These are phyloP conservation scores for Acleris cristana DNA, from an alignment of 2,888 invertebrate genomes.

Conservation along the genomic window DNA sequence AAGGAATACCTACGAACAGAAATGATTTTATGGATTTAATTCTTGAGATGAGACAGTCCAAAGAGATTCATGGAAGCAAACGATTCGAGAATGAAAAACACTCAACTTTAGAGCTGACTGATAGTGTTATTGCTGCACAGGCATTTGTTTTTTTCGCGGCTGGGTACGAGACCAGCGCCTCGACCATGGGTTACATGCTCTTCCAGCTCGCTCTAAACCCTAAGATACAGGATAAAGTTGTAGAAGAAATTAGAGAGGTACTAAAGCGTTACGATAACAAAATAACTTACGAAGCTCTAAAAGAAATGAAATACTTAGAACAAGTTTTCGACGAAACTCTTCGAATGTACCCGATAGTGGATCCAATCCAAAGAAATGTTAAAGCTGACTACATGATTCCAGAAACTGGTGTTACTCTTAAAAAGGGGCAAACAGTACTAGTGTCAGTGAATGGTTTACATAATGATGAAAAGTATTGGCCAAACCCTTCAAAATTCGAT, in stretches of 20 bases:
- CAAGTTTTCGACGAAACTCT: conserved; percentile 67
- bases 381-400: conserved; percentile 56
- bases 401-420: conserved; percentile 56
- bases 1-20: conserved; percentile 50
- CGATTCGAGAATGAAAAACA: conserved; percentile 40
- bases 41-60: conserved; percentile 51
- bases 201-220: conserved; percentile 62
- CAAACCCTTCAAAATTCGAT: conserved; percentile 70
- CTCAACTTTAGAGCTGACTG: conserved; percentile 44
- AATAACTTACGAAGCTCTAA: conserved; percentile 63
- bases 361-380: conserved; percentile 61
- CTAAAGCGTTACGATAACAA: conserved; percentile 52
- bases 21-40: conserved; percentile 62
- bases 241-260: conserved; percentile 54
- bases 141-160: conserved; percentile 61
- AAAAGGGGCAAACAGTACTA: conserved; percentile 57
- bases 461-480: conserved; percentile 65
- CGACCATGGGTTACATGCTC: conserved; percentile 56
- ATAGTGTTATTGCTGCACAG: conserved; percentile 54
- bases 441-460: conserved; percentile 67
- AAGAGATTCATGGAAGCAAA: conserved; percentile 44
- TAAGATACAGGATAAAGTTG: conserved; percentile 58
- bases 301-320: conserved; percentile 65
- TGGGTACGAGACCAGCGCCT: conserved; percentile 69
- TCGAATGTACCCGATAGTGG: conserved; percentile 71